Evolutionary conservation across 2,113 vertebrate genomes (phyloP), one percentile per base, ranked within the genome.

Genomic region (Coracopsis vasa): DNA sequence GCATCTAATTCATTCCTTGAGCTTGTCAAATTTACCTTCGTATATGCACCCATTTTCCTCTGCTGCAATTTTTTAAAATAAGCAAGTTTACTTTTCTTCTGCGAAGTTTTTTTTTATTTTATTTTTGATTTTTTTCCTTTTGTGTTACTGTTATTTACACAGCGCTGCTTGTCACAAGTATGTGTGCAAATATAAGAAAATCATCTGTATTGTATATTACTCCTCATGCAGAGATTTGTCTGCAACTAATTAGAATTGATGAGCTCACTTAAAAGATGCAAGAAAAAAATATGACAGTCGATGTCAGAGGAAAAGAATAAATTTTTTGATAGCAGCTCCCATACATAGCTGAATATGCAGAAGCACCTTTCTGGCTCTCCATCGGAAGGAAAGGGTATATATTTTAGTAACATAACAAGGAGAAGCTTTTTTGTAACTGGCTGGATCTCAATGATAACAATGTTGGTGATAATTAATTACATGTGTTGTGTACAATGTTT

Each of bases 381-480:
- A 11, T 56, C 14, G 48, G 31, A 58, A 3, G 5, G 15, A 29
- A 66, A 80, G 3, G 3, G 6, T 42, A 21, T 33, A 20, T 5
- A 9, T 29, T 50, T 42, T 85, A 71, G 23, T n/a, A 92, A 48
- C 1, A 28, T 7, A 70, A 45, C 3, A 71, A 62, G 33, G 50
- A 35, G 20, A 58, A 74, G 16, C 9, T n/a, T 29, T 21, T 44
- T 29, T n/a, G 21, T 53, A 73, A 42, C 18, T 84, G 28, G 8
- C 14, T 91, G 87, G n/a, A 87, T 93, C 39, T 48, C 15, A 86
- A 6, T 16, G 44, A 80, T 83, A 75, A 79, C 10, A 58, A 33
- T 16, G 19, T 35, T 51, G 53, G 13, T 61, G 58, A 71, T 80
- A 92, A 91, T 90, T 94, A 94, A 92, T 95, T 94, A 33, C 42